Percentiles rank a stretch among this genome's conserved stretches.
Evolutionary conservation across 2,888 invertebrate genomes (phyloP).

Genomic region (Perizoma affinitatum): DNA sequence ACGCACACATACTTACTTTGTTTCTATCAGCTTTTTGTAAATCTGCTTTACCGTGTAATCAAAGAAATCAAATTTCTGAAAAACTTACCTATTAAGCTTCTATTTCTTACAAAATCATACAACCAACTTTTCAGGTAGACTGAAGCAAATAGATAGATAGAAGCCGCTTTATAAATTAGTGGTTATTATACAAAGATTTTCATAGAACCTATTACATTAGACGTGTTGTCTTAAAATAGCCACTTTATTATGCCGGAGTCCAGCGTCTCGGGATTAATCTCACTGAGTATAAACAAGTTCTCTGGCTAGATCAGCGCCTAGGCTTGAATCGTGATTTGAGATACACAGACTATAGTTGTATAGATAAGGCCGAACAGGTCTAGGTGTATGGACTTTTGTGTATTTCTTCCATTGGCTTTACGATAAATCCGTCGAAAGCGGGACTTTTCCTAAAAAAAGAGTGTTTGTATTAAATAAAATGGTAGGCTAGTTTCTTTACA

Average conservation of each 20-base stretch:
- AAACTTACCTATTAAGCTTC: no score
- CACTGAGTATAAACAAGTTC: conserved; percentile 60
- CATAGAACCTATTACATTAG: conserved; percentile 43
- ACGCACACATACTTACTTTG: no score
- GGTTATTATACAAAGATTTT: neutral
- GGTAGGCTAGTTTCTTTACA: no score
- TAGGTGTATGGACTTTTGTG: conserved; percentile 31
- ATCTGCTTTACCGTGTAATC: no score
- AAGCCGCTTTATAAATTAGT: no score
- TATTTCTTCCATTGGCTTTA: conserved; percentile 10
- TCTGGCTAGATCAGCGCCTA: conserved; percentile 44
- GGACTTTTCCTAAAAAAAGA: neutral
- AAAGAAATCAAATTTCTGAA: no score
- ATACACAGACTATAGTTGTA: conserved; percentile 27
- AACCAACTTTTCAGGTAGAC: no score
- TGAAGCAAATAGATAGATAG: no score
- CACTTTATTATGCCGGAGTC: conserved; percentile 52
- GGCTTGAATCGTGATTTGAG: conserved; percentile 53
- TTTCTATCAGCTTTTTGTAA: no score
- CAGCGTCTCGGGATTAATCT: conserved; percentile 53
- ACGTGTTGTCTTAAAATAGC: conserved; percentile 59
- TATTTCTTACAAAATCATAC: no score
- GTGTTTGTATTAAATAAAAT: no score
- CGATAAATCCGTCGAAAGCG: conserved; percentile 3
- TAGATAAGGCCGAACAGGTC: conserved; percentile 6